Base-by-base conservation (phyloP, 2,888 invertebrate genomes). In the Drosophila austrosaltans region DNA sequence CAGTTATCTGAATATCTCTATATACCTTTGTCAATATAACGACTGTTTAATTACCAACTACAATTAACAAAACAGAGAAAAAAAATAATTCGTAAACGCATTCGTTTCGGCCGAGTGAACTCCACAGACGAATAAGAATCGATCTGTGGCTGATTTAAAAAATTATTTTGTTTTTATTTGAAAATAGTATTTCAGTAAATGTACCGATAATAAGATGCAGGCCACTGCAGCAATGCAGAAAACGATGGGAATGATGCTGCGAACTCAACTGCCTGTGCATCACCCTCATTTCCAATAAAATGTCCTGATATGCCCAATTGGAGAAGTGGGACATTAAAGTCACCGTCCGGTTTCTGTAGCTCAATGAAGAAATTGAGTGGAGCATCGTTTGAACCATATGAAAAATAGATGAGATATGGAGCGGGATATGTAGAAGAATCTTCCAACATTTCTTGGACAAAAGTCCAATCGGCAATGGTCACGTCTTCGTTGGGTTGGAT, bases 301-400 rank as follows among this genome's bases (percentile, higher is more conserved):
- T 93, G 93, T 3, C 93, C 93, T 2, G 91, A 90, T 30, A 94
- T 81, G 2, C 92, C 93, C 22, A 94, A 69, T 73, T 94, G 92
- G 44, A 91, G 81, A 3, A 79, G 56, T 1, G 88, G 82, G 3
- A 72, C 79, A 36, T 80, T 66, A n/a, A 80, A 78, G 10, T 87
- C 76, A 1, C 63, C 69, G 58, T 82, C 79, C 2, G 61, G n/a
- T 65, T 81, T 88, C 75, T 87, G 44, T 1, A 89, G 57, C 42
- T 90, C 89, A 5, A 91, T 65, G 63, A 65, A 72, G 57, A 91
- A 90, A 10, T 76, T 67, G 4, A 90, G 40, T 1, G 90, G 81
- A 2, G 87, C 68, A 2, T 66, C 76, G 16, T 87, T 76, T 22
- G 82, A 86, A 16, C 89, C 91, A 66, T 77, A 86, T 0, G 80